Percentiles rank a stretch among this genome's conserved stretches.
Conservation (phyloP, 2,113 vertebrate species). For the Neolamprologus ventralis region DNA sequence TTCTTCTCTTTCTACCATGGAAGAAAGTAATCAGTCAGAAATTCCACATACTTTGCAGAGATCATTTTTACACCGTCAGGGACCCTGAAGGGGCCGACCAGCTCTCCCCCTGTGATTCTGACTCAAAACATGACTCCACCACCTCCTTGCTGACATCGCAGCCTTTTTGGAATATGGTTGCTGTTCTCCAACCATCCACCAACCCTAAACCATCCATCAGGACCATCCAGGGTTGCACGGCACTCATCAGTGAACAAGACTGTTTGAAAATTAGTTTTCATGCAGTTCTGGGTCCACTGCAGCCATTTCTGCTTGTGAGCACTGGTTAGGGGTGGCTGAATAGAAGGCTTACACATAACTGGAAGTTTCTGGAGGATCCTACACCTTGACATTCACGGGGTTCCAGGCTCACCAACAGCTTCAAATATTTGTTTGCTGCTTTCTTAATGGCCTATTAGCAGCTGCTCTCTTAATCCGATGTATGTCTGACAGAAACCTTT, state of each 20-base stretch:
- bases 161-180: neutral
- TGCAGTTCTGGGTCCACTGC: neutral
- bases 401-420: neutral
- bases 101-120: neutral
- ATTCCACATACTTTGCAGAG: neutral
- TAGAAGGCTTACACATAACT: neutral
- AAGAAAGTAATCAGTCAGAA: neutral
- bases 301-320: neutral
- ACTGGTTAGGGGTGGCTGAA: neutral
- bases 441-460: neutral
- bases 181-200: neutral
- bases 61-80: neutral
- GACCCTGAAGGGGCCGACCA: neutral
- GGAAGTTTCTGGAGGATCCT: neutral
- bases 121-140: neutral
- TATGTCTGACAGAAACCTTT: neutral
- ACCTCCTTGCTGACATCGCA: neutral
- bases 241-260: neutral
- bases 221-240: accelerated
- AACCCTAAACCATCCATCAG: neutral
- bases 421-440: neutral
- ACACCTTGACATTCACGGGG: neutral
- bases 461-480: neutral
- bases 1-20: neutral
- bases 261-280: neutral